Evolutionary conservation across 2,113 vertebrate species (phyloP), one percentile per base, ranked within the genome.

Genomic region (Trichomycterus rosablanca): DNA sequence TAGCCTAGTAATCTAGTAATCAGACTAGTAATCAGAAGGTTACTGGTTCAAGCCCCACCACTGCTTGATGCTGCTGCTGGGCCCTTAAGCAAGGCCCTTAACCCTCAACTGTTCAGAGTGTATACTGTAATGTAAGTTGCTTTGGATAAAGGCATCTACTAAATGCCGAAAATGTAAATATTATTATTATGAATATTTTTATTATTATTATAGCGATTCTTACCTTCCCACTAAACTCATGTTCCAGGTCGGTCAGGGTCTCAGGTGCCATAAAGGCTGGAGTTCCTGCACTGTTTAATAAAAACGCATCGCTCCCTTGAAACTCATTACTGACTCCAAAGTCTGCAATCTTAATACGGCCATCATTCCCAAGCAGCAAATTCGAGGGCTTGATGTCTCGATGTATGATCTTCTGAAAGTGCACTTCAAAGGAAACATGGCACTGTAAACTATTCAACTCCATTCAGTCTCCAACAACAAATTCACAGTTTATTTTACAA

Each of bases 241-340:
- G 89, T 71, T 90, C 88, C 0, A 89, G 77, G 10, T 93, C 91
- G 0, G 81, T 88, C 76, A 98, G 90, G 16, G 85, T 92, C 73
- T 98, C 95, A 0, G 95, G 95, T 22, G 95, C 95, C 93, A 95
- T 97, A 86, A 98, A 98, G 14, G 95, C 93, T 1, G 95, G 95
- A 0, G 95, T 98, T 58, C 95, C 95, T 0, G 89, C 95, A 0
- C 92, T 93, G 77, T 90, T 89, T 50, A 89, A 95, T 16, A 98
- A 88, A 52, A 89, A 82, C 14, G 93, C 95, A 0, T 97, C 95
- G 0, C 80, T 87, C 15, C 94, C 95, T 74, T 95, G 93, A 63
- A 98, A 98, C 66, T 93, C 88, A 66, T 97, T 94, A 78, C 95
- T 98, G 68, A 98, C 93, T 0, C 95, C 95, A 8, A 98, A 98